These are phyloP conservation scores for Lagopus leucura DNA, from an alignment of 2,113 vertebrate species.

Conservation along the genomic window DNA sequence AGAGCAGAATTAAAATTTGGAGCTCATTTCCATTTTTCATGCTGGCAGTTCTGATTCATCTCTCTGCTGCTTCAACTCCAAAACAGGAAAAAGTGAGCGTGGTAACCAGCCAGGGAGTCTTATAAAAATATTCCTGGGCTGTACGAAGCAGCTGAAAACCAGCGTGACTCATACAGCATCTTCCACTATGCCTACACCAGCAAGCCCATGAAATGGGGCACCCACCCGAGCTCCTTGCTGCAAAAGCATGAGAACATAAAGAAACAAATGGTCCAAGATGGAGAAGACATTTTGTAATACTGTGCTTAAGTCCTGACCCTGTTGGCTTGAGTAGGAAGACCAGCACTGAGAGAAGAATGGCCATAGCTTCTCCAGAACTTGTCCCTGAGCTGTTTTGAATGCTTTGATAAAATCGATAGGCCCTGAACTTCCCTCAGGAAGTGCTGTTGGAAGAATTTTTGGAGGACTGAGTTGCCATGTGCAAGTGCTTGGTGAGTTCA, in stretches of 20 bases:
- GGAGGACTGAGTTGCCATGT: not conserved
- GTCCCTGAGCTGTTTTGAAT: not conserved
- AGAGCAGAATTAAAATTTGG: not conserved
- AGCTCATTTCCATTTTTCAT: constrained; percentile 30
- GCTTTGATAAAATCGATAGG: not conserved
- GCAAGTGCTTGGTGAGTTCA: not conserved
- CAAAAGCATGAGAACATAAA: not conserved
- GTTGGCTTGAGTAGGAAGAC: not conserved
- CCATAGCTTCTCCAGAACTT: not conserved
- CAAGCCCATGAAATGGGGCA: not conserved
- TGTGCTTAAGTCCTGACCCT: not conserved
- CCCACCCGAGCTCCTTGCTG: not conserved
- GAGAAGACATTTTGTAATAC: not conserved
- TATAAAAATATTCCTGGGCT: constrained; percentile 5
- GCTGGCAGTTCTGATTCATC: constrained; percentile 53
- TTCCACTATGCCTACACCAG: not conserved
- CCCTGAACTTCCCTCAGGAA: not conserved
- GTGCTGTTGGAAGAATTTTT: not conserved
- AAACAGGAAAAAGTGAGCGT: constrained; percentile 59
- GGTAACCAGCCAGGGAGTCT: not conserved
- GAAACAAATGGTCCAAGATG: not conserved
- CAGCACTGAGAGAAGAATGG: fast-evolving
- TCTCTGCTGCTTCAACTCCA: constrained; percentile 34
- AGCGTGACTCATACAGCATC: not conserved
- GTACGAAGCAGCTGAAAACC: not conserved